Percentiles rank a stretch among this genome's conserved stretches.
phyloP scores from a whole-genome alignment of 2,888 invertebrate genomes.

The Sarcophaga subvicina region DNA sequence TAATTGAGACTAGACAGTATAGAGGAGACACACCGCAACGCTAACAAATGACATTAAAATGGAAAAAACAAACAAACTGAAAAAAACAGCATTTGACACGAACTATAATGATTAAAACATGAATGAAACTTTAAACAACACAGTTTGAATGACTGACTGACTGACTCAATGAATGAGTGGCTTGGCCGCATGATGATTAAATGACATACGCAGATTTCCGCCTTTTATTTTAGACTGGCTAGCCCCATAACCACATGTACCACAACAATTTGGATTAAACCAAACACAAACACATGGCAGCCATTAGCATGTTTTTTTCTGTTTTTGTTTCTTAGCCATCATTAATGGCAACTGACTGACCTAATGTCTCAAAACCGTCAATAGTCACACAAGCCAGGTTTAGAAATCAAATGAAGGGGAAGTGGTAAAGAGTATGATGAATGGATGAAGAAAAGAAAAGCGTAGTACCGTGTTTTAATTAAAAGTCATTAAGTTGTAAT shows the following conservation, averaged over 20 bases:
- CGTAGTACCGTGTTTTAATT: constrained; percentile 68
- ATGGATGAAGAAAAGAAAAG: constrained; percentile 4
- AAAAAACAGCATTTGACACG: constrained; percentile 44
- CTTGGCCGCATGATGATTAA: constrained; percentile 16
- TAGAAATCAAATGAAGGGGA: constrained; percentile 32
- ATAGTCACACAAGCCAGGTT: constrained; percentile 59
- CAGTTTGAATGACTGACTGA: constrained; percentile 19
- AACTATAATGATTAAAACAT: constrained; percentile 58
- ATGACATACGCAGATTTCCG: constrained; percentile 66
- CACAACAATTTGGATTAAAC: constrained; percentile 36
- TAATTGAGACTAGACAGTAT: constrained; percentile 32
- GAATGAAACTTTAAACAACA: constrained; percentile 21
- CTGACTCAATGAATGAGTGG: constrained; percentile 9
- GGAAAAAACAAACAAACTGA: constrained; percentile 2
- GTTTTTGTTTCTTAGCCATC: constrained; percentile 4
- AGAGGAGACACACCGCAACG: constrained; percentile 1
- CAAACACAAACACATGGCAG: constrained; percentile 39
- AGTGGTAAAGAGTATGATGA: constrained; percentile 11
- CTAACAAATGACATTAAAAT: constrained; percentile 52
- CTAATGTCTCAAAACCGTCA: constrained; percentile 58
- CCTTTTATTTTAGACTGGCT: constrained; percentile 35
- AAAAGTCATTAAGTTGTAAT: constrained; percentile 71
- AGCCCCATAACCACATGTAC: not conserved
- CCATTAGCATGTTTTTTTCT: constrained; percentile 60
- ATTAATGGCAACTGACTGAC: constrained; percentile 29